Base-by-base conservation (phyloP, 2,888 invertebrate species). In the Odontocerum albicorne region DNA sequence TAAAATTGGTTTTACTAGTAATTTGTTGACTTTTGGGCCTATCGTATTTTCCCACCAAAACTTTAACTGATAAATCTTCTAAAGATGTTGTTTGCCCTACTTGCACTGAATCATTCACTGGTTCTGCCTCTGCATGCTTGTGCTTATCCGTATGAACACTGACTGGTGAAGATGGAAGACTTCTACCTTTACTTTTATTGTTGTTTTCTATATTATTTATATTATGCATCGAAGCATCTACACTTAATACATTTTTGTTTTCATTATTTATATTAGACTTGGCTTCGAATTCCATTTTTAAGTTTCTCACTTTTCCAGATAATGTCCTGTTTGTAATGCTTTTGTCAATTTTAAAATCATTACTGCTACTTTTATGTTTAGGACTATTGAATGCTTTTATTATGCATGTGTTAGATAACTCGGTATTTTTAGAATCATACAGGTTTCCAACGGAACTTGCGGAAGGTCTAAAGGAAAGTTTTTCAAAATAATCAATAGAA, bases 271-370 rank as follows among this genome's bases (percentile, higher is more conserved):
- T 20, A 39, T 64, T 71, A 1, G 81, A 81, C 69, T 88, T 88
- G 46, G 92, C 92, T 76, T 94, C 93, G 70, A 93, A 92, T 70
- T 90, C 92, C 69, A 88, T 88, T 72, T 91, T 91, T 64, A 92
- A 82, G 78, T 87, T 90, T 77, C 86, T 86, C 63, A 93, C 93
- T 69, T 88, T 87, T 20, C 92, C 91, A 36, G 82, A 80, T 55
- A 81, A 67, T 60, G 69, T 72, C 15, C 52, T 51, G 35, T 33
- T 39, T 8, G 32, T 17, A 12, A 38, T 19, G 17, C 35, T 40
- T 47, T 55, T 60, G 12, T 55, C 57, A 10, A 45, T 45, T 53
- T 60, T 58, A 13, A 56, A 40, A 27, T 51, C 46, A 35, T 31
- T 22, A 21, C 36, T 51, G 27, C 53, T 56, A 16, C 44, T 46